Base-by-base conservation (phyloP, 2,888 invertebrate species). In the Tholera decimalis region DNA sequence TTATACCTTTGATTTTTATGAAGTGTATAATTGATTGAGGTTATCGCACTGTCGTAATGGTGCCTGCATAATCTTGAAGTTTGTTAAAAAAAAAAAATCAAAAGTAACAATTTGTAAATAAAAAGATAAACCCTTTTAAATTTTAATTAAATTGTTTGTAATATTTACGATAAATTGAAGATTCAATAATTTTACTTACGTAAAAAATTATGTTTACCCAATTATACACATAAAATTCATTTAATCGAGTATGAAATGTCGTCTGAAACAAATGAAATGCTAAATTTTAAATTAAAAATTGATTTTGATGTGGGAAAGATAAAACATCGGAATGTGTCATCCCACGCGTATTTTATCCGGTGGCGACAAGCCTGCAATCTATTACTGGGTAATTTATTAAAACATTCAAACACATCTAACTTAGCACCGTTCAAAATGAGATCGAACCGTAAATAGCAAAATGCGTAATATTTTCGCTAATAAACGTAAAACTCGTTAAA, bases 1-100 rank as follows among this genome's bases (percentile, higher is more conserved):
- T 78, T 80, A 77, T 72, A 74, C 69, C 72, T 82, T 80, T 83
- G 78, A 85, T 85, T 82, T 64, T 64, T 46, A 64, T 68, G 24
- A 60, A 55, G 61, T 81, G 50, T 67, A 58, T 75, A 73, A 75
- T 75, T 80, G 57, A 64, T 63, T 62, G 69, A 81, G 82, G 82
- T 82, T 73, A 68, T 68, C 59, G 75, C 43, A 74, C 82, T 57
- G 39, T 26, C 2, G 46, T 77, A 53, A 77, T 64, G 4, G 55
- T 53, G 47, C 39, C 53, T 77, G 77, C 47, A 65, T 74, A 41
- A 60, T 64, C 70, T 58, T 30, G 2, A 20, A 37, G 20, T 20
- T 41, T n/a, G n/a, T n/a, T n/a, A n/a, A n/a, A n/a, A n/a, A n/a
- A n/a, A n/a, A n/a, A n/a, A n/a, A n/a, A n/a, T n/a, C n/a, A n/a